Evolutionary conservation across 2,797 vertebrate species (phyloP).

Genomic region (Dicrostonyx torquatus): DNA sequence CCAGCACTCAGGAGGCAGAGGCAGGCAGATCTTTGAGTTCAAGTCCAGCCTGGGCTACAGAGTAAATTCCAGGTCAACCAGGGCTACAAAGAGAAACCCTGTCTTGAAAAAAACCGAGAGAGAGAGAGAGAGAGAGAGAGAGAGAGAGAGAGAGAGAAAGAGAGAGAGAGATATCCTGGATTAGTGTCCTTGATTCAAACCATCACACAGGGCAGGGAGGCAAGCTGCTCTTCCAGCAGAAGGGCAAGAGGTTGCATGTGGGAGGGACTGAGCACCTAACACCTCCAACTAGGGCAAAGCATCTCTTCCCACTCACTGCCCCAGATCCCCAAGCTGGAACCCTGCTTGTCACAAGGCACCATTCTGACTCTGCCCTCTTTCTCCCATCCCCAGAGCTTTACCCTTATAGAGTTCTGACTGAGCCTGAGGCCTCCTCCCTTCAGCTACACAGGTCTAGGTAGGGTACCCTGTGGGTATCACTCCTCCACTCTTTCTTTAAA

Average conservation of each 20-base stretch:
- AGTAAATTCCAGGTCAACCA: not conserved
- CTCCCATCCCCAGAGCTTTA: not conserved
- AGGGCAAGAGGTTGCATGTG: not conserved
- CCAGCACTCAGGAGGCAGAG: no score
- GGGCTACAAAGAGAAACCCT: not conserved
- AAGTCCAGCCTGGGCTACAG: not conserved
- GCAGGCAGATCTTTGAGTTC: not conserved
- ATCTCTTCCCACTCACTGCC: not conserved
- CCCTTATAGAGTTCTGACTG: not conserved
- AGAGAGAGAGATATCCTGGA: not conserved
- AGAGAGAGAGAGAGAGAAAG: no score
- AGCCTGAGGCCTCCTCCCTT: not conserved
- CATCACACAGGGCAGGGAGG: not conserved
- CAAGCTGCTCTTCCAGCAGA: not conserved
- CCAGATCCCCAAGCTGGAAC: not conserved
- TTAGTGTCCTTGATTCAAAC: no score
- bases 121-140: no score
- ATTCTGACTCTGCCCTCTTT: not conserved
- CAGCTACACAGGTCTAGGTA: not conserved
- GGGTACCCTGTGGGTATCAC: not conserved
- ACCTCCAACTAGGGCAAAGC: not conserved
- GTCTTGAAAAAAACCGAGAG: not conserved
- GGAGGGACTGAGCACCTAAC: not conserved
- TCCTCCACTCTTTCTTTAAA: not conserved
- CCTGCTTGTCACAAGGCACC: not conserved